Base-by-base conservation (phyloP, 2,888 invertebrate species). In the Drosophila atripex region DNA sequence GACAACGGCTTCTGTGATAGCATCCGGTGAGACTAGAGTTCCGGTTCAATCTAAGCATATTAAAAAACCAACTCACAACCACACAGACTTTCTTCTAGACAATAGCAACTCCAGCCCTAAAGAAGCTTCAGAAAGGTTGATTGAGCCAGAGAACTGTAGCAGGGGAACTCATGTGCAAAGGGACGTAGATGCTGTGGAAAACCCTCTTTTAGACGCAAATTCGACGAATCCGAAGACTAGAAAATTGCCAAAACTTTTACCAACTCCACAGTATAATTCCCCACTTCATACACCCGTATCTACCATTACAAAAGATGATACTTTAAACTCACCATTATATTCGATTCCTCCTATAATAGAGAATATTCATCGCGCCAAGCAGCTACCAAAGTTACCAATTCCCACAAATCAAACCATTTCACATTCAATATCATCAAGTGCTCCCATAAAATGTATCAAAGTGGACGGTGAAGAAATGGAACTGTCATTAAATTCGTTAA, bases 1-100 rank as follows among this genome's bases (percentile, higher is more conserved):
- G 90, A 90, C 86, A 61, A 90, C 90, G 38, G 90, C 90, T 4
- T 89, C 90, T 49, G 89, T 90, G 60, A 90, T 90, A 79, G 89
- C 90, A 43, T 89, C 90, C 39, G 89, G 89, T 9, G 89, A 90
- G 66, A 90, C 89, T 14, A 82, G 89, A 57, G 71, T 86, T 28
- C 78, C 89, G n/a, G 84, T 87, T 28, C 70, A 70, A 30, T 49
- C 59, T 28, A 61, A 32, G 43, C 70, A 60, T 25, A 38, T 58
- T 11, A 69, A 68, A 30, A 70, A 73, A 45, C 43, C 52, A 51
- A 18, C 39, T 51, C 47, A 49, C 23, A 49, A 32, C 21, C 45
- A 50, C n/a, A 60, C 41, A 12, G 54, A 43, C 30, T 35, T 50
- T 21, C 11, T n/a, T 47, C 49, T 23, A 25, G 46, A 18, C 12